Evolutionary conservation across 2,113 vertebrate species (phyloP).

Genomic region (Gasterosteus aculeatus): DNA sequence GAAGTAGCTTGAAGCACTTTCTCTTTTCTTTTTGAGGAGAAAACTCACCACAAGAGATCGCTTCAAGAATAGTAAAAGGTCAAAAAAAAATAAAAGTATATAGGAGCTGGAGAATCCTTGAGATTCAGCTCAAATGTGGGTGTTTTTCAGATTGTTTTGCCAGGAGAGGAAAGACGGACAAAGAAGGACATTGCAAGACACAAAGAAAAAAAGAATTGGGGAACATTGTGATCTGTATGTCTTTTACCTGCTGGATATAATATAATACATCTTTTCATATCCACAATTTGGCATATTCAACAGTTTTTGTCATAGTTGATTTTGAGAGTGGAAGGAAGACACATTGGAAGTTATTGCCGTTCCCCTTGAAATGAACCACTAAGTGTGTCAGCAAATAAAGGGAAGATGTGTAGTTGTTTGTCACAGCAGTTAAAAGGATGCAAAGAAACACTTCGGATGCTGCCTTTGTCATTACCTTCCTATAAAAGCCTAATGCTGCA

Average conservation of each 20-base stretch:
- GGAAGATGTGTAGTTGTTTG: neutral
- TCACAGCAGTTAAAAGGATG: neutral
- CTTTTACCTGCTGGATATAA: neutral
- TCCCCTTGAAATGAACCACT: neutral
- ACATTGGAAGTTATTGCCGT: neutral
- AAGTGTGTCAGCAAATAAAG: neutral
- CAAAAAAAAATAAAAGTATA: neutral
- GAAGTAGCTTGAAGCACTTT: constrained; percentile 5
- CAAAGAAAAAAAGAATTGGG: neutral
- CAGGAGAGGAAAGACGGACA: neutral
- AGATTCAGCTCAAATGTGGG: neutral
- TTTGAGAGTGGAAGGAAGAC: neutral
- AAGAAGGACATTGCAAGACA: neutral
- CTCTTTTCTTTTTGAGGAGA: neutral
- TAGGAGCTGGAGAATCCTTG: neutral
- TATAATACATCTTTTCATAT: neutral
- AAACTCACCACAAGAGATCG: neutral
- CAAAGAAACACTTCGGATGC: constrained; percentile 13
- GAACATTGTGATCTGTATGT: neutral
- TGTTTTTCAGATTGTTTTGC: neutral
- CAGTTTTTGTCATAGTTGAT: neutral
- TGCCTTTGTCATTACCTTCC: constrained; percentile 16
- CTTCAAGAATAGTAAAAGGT: neutral
- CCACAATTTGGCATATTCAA: neutral
- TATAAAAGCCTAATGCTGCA: constrained; percentile 35